Evolutionary conservation across 1,140 invertebrate species (phyloP), one percentile per base, ranked within the genome.

Genomic region (Whitmania pigra): DNA sequence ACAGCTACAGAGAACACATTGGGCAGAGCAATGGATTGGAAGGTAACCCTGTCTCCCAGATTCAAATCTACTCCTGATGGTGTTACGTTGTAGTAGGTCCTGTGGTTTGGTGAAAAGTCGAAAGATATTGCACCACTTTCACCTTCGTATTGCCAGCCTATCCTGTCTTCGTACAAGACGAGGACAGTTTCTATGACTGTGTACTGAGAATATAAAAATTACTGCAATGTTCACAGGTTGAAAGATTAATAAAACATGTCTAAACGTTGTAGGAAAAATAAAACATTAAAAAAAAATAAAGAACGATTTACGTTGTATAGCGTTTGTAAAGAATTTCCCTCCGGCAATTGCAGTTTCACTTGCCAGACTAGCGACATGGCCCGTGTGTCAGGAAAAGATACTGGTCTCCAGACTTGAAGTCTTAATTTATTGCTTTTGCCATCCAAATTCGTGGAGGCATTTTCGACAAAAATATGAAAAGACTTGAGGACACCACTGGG

Each of bases 1-100:
- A 63, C 57, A 25, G 57, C 57, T 25, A 63, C 29, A 31, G 57
- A 63, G 57, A 63, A 63, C 11, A 63, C 57, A n/a, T 63, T 63
- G 15, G 57, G 20, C 1, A 63, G 15, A 18, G 57, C 9, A 31
- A 63, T 63, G 5, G 57, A 63, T 22, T 63, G 6, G 1, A 63
- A 63, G 22, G 57, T 63, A 31, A 63, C 29, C 1, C 11, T 63
- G 22, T 63, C 22, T 25, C 57, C 29, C 22, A n/a, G 6, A 3
- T 63, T 63, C 18, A 63, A 20, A 18, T 63, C 29, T 31, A 7
- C 22, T 13, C 57, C 57, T 22, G 29, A 22, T 25, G 22, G 29
- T 13, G 57, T 31, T 63, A 13, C 22, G 29, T 22, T 63, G 22
- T 22, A 22, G 29, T 25, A 63, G 29, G 29, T 31, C 29, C 15